A percentile compares a stretch with the other conserved stretches of the same genome.
These are phyloP conservation scores for silkworm (Bombyx mori) DNA, from an alignment of 1,140 invertebrate genomes.

Conservation along the genomic window ASM3026992v2 NC_085112.1:5679001-5679500, in stretches of 20 bases:
- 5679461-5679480: conserved; percentile 40
- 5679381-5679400: conserved; percentile 55
- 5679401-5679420: conserved; percentile 43
- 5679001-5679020: too few species aligned
- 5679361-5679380: conserved; percentile 33
- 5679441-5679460: conserved; percentile 58
- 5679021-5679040: too few species aligned
- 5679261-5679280: too few species aligned
- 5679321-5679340: conserved; percentile 4
- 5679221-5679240: too few species aligned
- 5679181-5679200: too few species aligned
- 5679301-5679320: conserved; percentile 4
- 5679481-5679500: conserved; percentile 33
- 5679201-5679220: too few species aligned
- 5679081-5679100: conserved; percentile 1
- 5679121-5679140: too few species aligned
- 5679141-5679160: too few species aligned
- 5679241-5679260: too few species aligned
- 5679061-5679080: neutral
- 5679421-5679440: conserved; percentile 50
- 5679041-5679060: neutral
- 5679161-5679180: too few species aligned
- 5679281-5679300: neutral
- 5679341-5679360: conserved; percentile 49
- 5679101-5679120: too few species aligned